Evolutionary conservation across 2,797 vertebrate genomes (phyloP), one percentile per base, ranked within the genome.

Genomic region (Sebastes iracundus): DNA sequence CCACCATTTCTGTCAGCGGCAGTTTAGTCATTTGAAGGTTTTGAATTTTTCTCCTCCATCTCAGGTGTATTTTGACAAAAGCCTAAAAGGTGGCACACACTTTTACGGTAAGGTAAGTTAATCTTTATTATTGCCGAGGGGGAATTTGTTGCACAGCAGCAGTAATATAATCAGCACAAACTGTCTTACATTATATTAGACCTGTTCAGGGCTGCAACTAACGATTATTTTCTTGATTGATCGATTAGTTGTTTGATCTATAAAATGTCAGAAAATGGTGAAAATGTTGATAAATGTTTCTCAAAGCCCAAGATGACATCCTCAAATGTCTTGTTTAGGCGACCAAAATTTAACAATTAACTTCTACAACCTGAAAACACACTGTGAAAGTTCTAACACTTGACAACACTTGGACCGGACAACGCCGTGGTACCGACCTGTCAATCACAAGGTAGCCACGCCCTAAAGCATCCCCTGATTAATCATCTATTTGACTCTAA

Each of bases 401-500:
- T 14, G 35, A 38, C 35, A 38, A 38, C 35, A 38, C 35, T 0
- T 0, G 18, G 0, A 46, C 14, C 6, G 42, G 14, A 46, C 42
- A 18, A 7, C 14, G 6, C 6, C 14, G 1, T 46, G 42, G 14
- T 18, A 18, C 0, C 42, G 16, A 46, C 42, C 16, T 46, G 42
- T 46, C 42, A 46, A 18, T 46, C 42, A 46, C 42, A 46, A 46
- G 42, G 42, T 46, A 46, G 14, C 38, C 0, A 42, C 38, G 2
- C 0, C 6, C 38, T 0, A 42, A 42, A 42, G 0, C 0, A 42
- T 14, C 0, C 38, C 12, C 38, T 0, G 38, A 0, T 14, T 16
- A 0, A 42, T 42, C 0, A 0, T 42, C 38, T 46, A 46, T 46
- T 46, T 46, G 42, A 46, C 42, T 16, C 42, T 18, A 46, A 46